phyloP scores from a whole-genome alignment of 1,140 invertebrate species.

The Triops cancriformis region DNA sequence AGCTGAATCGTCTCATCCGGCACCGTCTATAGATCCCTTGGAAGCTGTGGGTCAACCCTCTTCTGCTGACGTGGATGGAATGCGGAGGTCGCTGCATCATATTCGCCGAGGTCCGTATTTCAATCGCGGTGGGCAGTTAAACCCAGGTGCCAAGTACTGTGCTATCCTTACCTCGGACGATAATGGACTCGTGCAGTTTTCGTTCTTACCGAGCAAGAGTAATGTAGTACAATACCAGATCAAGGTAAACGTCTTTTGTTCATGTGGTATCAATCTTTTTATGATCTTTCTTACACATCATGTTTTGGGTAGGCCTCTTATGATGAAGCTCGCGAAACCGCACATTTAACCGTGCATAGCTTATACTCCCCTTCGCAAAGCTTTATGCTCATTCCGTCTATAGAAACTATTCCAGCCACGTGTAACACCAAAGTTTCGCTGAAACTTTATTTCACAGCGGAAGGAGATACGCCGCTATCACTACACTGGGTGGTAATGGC shows the following conservation, averaged over 20 bases:
- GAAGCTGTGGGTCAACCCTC: neutral
- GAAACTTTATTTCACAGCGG: conserved; percentile 27
- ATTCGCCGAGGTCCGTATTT: neutral
- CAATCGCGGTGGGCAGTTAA: neutral
- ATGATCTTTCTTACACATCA: neutral
- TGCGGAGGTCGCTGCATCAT: neutral
- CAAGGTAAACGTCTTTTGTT: neutral
- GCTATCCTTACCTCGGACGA: neutral
- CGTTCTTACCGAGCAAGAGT: neutral
- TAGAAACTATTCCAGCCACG: neutral
- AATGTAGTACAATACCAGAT: neutral
- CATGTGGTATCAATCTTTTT: neutral
- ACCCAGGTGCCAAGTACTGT: neutral
- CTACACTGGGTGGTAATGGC: conserved; percentile 27
- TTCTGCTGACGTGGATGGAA: neutral
- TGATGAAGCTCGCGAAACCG: neutral
- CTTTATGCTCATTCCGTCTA: conserved; percentile 30
- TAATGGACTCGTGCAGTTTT: neutral
- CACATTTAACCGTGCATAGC: conserved; percentile 17
- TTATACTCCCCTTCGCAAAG: conserved; percentile 40
- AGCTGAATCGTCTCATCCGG: neutral
- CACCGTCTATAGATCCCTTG: neutral
- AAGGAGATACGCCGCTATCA: conserved; percentile 16
- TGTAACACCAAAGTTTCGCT: conserved; percentile 9
- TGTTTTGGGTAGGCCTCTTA: neutral